Conservation (phyloP, 2,113 vertebrate species). For the Aptenodytes patagonicus region DNA sequence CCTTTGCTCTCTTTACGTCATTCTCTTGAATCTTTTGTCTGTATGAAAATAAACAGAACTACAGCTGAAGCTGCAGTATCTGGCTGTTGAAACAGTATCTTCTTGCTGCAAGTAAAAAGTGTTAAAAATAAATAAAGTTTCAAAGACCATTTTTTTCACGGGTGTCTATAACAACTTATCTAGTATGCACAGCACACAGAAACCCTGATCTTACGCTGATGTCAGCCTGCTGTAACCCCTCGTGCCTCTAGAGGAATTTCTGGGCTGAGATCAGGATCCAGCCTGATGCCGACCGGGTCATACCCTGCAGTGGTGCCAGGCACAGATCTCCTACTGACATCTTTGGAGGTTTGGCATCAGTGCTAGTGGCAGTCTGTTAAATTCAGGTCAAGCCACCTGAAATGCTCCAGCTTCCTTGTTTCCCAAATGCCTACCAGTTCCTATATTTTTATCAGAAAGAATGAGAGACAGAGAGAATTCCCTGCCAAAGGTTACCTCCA, state of each 20-base stretch:
- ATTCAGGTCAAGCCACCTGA: conserved; percentile 63
- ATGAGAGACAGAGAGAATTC: conserved; percentile 34
- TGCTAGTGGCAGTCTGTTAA: not conserved
- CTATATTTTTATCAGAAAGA: conserved; percentile 55
- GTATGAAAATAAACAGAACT: not conserved
- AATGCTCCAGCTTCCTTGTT: conserved; percentile 43
- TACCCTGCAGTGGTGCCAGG: not conserved
- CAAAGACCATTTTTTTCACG: not conserved
- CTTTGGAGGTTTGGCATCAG: not conserved
- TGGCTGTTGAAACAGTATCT: not conserved
- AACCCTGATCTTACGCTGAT: not conserved
- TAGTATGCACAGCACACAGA: conserved; percentile 42
- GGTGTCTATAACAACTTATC: conserved; percentile 42
- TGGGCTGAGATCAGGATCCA: not conserved
- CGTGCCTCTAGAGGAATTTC: conserved; percentile 7
- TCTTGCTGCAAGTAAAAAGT: not conserved
- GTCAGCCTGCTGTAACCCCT: not conserved
- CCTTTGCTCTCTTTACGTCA: not conserved
- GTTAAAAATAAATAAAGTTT: not conserved
- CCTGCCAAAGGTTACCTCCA: conserved; percentile 61
- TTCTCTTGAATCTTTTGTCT: not conserved
- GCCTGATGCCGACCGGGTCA: not conserved
- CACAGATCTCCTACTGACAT: not conserved
- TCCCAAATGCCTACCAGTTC: conserved; percentile 53
- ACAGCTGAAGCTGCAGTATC: not conserved